These are phyloP conservation scores for Caranx ignobilis DNA, from an alignment of 2,113 vertebrate species.

Conservation along the genomic window DNA sequence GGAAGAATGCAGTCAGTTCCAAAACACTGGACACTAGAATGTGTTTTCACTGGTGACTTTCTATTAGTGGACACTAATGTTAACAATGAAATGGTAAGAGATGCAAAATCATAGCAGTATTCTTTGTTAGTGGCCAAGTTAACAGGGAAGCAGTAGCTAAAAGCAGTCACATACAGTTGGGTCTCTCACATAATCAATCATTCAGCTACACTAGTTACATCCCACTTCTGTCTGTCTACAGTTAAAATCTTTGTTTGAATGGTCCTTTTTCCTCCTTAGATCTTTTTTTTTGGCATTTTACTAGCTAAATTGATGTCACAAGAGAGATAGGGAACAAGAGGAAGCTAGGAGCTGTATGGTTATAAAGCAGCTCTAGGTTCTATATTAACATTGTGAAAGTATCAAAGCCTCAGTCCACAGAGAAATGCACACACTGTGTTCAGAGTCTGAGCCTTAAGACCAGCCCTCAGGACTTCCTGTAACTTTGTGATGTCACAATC, in stretches of 20 bases:
- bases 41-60: not conserved
- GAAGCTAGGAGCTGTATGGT: too few species aligned
- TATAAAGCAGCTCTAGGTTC: too few species aligned
- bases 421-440: too few species aligned
- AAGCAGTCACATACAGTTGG: not conserved
- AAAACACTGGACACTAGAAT: slow-evolving; percentile 18
- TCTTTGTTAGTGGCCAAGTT: not conserved
- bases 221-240: not conserved
- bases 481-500: not conserved
- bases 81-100: not conserved
- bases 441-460: too few species aligned
- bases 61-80: slow-evolving; percentile 14
- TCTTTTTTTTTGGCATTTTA: not conserved
- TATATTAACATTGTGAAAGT: too few species aligned
- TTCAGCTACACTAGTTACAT: not conserved
- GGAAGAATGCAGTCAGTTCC: slow-evolving; percentile 29
- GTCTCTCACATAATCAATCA: too few species aligned
- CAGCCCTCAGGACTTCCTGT: too few species aligned
- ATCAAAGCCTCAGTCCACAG: too few species aligned
- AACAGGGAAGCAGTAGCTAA: not conserved
- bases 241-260: not conserved
- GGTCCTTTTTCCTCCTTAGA: not conserved
- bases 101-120: not conserved
- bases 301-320: not conserved
- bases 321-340: not conserved